Conservation (phyloP, 2,113 vertebrate genomes). For the Cephalopterus ornatus region DNA sequence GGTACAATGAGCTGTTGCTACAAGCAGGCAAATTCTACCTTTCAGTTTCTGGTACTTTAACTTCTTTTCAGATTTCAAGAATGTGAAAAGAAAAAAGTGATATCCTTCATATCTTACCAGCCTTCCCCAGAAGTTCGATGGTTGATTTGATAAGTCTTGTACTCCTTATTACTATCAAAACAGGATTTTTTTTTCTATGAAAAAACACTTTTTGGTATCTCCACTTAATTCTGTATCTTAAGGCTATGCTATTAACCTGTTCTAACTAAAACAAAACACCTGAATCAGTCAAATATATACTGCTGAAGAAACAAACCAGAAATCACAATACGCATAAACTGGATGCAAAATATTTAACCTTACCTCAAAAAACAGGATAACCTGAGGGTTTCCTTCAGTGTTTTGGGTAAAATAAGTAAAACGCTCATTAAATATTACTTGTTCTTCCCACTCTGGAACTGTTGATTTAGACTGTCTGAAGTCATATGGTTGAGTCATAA, state of each 20-base stretch:
- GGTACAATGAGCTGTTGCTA: neutral
- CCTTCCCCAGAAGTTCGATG: neutral
- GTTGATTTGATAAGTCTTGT: neutral
- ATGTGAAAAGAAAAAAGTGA: neutral
- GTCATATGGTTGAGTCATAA: slow-evolving; percentile 91
- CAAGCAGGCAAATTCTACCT: neutral
- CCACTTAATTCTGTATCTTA: neutral
- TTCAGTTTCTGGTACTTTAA: neutral
- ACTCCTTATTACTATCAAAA: neutral
- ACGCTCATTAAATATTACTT: slow-evolving; percentile 92
- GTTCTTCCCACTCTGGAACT: slow-evolving; percentile 94
- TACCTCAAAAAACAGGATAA: slow-evolving; percentile 94
- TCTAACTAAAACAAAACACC: neutral
- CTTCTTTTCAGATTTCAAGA: neutral
- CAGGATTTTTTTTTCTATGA: neutral
- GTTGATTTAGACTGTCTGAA: slow-evolving; percentile 87
- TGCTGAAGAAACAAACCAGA: neutral
- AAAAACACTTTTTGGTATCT: neutral
- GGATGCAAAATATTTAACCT: neutral
- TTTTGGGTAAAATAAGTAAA: slow-evolving; percentile 86
- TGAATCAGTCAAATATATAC: neutral
- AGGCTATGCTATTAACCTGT: neutral
- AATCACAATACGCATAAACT: neutral
- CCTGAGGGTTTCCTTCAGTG: slow-evolving; percentile 75
- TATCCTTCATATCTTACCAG: neutral